Evolutionary conservation across 2,797 vertebrate species (phyloP), one percentile per base, ranked within the genome.

Genomic region (Crenichthys baileyi): DNA sequence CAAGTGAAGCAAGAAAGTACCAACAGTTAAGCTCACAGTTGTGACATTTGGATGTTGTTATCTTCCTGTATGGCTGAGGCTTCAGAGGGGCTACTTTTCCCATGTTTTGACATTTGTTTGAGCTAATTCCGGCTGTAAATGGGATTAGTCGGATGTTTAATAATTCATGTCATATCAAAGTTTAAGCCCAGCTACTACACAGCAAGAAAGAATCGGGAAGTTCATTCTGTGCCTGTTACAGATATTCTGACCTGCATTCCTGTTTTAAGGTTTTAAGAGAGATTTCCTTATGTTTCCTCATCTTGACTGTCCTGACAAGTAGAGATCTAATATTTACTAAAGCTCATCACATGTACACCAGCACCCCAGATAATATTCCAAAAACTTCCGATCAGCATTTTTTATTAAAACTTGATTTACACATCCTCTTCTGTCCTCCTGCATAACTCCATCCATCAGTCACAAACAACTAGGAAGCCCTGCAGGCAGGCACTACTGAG

Each of bases 31-130:
- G 67, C 61, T 65, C 72, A 81, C 71, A 75, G 78, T 80, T 18
- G 53, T 83, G 51, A 83, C 83, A 90, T 78, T 75, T 86, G 82
- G 78, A 71, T 29, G 75, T 79, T 60, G 72, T 81, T 78, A 85
- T 84, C 44, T 39, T 44, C 55, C 72, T 60, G 39, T 56, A 72
- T 68, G 36, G 85, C 18, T 83, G 73, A n/a, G 51, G 51, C 50
- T 77, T 76, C 22, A 79, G 78, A 73, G 68, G 74, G 60, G 9
- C 22, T 70, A 73, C 78, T 75, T 36, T n/a, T 39, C 12, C 1
- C 1, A 7, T 63, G 56, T 81, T 73, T 78, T 73, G 58, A 46
- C 36, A 53, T 79, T 70, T 75, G 44, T 72, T 82, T 72, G 12
- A 73, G 58, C 65, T 61, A 76, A 76, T 70, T 82, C 50, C 48